Evolutionary conservation across 2,113 vertebrate genomes (phyloP), one percentile per base, ranked within the genome.

Genomic region (Toxotes jaculatrix): DNA sequence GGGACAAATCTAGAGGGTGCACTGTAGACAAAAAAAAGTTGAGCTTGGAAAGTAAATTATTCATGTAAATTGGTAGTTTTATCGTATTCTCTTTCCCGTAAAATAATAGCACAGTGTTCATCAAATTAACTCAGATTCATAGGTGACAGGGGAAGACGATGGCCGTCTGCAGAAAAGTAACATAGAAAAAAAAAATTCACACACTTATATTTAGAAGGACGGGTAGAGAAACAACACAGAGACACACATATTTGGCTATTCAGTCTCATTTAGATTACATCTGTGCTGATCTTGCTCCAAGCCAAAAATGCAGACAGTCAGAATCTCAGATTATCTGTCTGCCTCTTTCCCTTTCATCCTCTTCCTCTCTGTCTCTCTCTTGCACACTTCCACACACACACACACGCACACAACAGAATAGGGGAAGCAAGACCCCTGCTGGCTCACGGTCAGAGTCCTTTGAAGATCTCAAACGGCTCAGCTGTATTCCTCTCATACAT

Each of bases 291-390:
- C 47, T 62, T 19, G 56, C 77, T 42, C 16, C 34, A 14, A 83
- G 79, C n/a, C 31, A 80, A 79, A 82, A 12, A 80, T 57, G 67
- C 51, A 86, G 60, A 81, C 61, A 84, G 40, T 45, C 59, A 71
- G 66, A 80, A 56, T 82, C 47, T 77, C 8, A 74, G 68, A 90
- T 87, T 72, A 83, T 80, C 42, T 17, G 55, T 70, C 73, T 62
- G 74, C 32, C n/a, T 63, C 77, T 49, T 64, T 70, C 43, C n/a
- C 57, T 84, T 84, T 85, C 74, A 85, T 85, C 71, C 38, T 60
- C 60, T 45, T 38, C 53, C 42, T 81, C 74, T 42, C 64, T 9
- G 19, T 23, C 21, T 47, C 40, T 3, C 65, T 69, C 43, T 27
- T 34, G 62, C 67, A 74, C 36, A 61, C 71, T 36, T 16, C 45